phyloP scores from a whole-genome alignment of 2,888 invertebrate genomes.

The Amblyjoppa proteus region DNA sequence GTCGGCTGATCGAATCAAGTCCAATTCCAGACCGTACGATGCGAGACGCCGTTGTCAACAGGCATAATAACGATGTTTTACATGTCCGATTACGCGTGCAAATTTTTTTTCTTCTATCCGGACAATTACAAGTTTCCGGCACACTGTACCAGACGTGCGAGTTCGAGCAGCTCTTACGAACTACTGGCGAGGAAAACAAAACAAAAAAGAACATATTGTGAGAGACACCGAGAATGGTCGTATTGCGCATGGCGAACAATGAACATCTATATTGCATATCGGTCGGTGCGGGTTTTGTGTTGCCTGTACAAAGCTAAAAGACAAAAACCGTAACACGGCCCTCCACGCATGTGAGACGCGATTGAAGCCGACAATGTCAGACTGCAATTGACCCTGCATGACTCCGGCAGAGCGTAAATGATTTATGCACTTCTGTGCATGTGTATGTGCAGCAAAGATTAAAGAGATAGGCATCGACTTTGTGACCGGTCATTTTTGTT shows the following conservation, averaged over 20 bases:
- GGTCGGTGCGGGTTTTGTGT: neutral
- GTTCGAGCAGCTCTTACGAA: constrained; percentile 17
- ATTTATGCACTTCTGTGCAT: too few species aligned
- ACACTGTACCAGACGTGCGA: neutral
- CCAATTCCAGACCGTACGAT: constrained; percentile 55
- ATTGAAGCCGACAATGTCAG: too few species aligned
- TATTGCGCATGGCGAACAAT: constrained; percentile 41
- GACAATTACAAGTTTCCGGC: neutral
- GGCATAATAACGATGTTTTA: constrained; percentile 44
- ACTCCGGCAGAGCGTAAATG: too few species aligned
- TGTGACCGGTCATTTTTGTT: too few species aligned
- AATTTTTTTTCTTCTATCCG: neutral
- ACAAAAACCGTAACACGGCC: too few species aligned
- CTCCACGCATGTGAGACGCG: too few species aligned
- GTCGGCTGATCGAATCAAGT: constrained; percentile 50
- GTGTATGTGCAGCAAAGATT: too few species aligned
- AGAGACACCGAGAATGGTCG: too few species aligned
- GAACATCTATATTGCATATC: neutral
- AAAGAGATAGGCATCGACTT: too few species aligned
- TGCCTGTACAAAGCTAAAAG: too few species aligned
- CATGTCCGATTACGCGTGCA: neutral
- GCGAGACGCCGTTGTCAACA: constrained; percentile 45
- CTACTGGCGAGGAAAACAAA: constrained; percentile 4
- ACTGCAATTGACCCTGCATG: too few species aligned
- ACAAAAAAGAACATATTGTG: neutral